Base-by-base conservation (phyloP, 2,888 invertebrate species). In the Agrochola litura region DNA sequence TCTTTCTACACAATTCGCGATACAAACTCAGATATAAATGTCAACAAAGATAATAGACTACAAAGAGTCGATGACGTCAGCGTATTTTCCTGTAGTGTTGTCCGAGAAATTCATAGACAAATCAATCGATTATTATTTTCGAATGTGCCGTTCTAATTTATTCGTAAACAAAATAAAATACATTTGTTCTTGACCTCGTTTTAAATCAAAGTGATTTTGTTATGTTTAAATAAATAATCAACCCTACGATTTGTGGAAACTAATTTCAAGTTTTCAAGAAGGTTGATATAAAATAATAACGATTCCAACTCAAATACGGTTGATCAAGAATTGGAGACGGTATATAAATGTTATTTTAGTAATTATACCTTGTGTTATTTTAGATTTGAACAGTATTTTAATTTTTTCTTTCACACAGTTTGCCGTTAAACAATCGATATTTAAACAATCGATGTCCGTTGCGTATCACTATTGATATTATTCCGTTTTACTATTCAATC, bases 21-120 rank as follows among this genome's bases (percentile, higher is more conserved):
- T 79, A 77, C 69, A 85, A 82, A 84, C 79, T 76, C 81, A 75
- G 84, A 81, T 70, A 77, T 25, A 49, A 85, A 85, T 87, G 83
- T 89, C 89, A 88, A 88, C 88, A 88, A 86, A 78, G 76, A 72
- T 52, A 73, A 81, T 82, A 84, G 82, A 85, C 71, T 58, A 79
- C 2, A 75, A 54, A 79, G 66, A 79, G 67, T 65, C 68, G 64
- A 86, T 89, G 88, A 89, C 88, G 89, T 87, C 88, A 88, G 86
- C 88, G 69, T 79, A 84, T 84, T 80, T 81, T 76, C 56, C 54
- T 52, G 52, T 81, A 85, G 87, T 83, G 85, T 65, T 88, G 89
- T 77, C n/a, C 79, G 16, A 22, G 22, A 61, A 49, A 37, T 41
- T 54, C 76, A 86, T 85, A 71, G 83, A 78, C 73, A 76, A 71